These are phyloP conservation scores for Megaustenia siamemsis DNA, from an alignment of 2,888 invertebrate genomes.

Conservation along the genomic window DNA sequence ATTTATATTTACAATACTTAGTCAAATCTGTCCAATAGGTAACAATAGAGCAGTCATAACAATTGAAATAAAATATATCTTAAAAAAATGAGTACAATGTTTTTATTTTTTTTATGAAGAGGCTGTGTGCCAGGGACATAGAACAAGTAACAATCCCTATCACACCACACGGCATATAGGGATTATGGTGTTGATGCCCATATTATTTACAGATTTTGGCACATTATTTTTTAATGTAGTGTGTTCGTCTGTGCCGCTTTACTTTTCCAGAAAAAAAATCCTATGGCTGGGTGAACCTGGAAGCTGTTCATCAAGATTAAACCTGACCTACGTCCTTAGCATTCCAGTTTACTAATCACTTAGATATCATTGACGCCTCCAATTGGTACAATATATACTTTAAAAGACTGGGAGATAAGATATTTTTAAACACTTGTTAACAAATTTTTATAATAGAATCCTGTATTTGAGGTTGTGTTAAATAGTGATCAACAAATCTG, in stretches of 20 bases:
- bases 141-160: neutral
- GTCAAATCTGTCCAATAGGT: neutral
- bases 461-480: neutral
- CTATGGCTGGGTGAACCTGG: too few relatives aligned
- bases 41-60: neutral
- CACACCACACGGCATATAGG: neutral
- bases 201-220: neutral
- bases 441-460: neutral
- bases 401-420: neutral
- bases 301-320: too few relatives aligned
- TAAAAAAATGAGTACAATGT: neutral
- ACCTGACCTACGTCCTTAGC: too few relatives aligned
- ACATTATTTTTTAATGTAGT: neutral
- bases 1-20: neutral
- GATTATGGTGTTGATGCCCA: too few relatives aligned
- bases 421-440: neutral
- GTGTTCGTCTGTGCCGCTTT: too few relatives aligned
- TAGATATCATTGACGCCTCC: too few relatives aligned
- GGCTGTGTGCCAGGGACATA: neutral
- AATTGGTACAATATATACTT: too few relatives aligned
- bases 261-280: too few relatives aligned
- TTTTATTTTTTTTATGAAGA: neutral
- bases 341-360: too few relatives aligned
- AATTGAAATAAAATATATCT: neutral
- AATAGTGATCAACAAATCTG: neutral